Evolutionary conservation across 37 sponge, comb jelly and placozoan species (phyloP), one percentile per base, ranked within the genome.

Genomic region (Amphimedon queenslandica): DNA sequence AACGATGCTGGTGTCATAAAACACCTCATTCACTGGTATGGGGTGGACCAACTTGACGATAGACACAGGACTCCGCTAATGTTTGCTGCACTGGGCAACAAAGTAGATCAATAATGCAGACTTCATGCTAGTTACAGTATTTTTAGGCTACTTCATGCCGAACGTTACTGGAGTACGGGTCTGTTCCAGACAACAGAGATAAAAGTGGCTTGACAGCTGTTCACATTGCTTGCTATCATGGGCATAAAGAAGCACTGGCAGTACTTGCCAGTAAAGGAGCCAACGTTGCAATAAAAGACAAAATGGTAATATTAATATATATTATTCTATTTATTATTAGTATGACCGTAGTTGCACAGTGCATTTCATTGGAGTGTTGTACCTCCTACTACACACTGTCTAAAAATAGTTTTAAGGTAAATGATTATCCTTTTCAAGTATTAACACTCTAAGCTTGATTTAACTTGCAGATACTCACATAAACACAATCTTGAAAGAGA

Each of bases 1-100:
- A 79, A 92, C 40, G 64, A 68, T 13, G 69, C 82, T 0, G 93
- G 93, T 20, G 85, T 92, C n/a, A 55, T 92, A 11, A 55, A 71
- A 21, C 58, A 92, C 6, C 75, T 92, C n/a, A 74, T 84, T 30
- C 76, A 81, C 82, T 88, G 88, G 93, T 85, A 81, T 78, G 86
- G 91, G 25, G 83, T 90, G 27, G 66, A 90, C 82, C 69, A 65
- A 23, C 34, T 33, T 24, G 91, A 90, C 55, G 70, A 74, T 3
- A 29, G 74, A 42, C 63, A 71, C 24, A 56, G 87, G 23, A 90
- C 86, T 21, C 91, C 91, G 10, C 87, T 90, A 56, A 90, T 90
- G 91, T 90, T 85, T 78, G 86, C 91, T 56, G 84, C 81, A 16
- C 72, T 85, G 27, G 75, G 87, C 27, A 82, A 85, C 57, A 90